These are phyloP conservation scores for Myopa testacea DNA, from an alignment of 2,888 invertebrate genomes.

Conservation along the genomic window DNA sequence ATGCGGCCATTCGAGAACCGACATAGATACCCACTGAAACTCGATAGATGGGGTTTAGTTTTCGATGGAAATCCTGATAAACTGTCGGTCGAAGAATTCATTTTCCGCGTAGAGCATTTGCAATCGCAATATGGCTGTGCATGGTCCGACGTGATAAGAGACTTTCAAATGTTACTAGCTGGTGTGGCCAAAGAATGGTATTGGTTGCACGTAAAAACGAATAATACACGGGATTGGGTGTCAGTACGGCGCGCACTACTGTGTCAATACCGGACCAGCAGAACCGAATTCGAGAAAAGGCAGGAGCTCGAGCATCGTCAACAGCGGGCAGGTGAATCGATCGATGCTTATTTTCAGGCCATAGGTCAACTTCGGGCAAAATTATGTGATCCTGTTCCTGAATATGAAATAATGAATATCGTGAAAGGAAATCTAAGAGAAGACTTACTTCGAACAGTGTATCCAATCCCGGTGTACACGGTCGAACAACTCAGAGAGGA, in stretches of 20 bases:
- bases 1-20: no score
- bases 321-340: constrained; percentile 11
- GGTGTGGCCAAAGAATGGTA: constrained; percentile 33
- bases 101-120: constrained; percentile 33
- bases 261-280: constrained; percentile 6
- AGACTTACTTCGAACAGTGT: constrained; percentile 13
- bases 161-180: constrained; percentile 31
- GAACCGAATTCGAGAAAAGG: constrained; percentile 27
- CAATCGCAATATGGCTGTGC: constrained; percentile 6
- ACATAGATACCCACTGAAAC: not conserved
- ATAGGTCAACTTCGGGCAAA: not conserved
- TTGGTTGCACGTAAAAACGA: constrained; percentile 17
- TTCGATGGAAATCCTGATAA: not conserved
- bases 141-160: constrained; percentile 12
- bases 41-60: constrained; percentile 27
- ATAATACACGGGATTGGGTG: not conserved
- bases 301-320: constrained; percentile 15
- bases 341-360: constrained; percentile 20
- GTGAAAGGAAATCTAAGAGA: constrained; percentile 21
- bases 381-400: not conserved
- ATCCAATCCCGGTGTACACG: not conserved
- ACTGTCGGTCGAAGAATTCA: constrained; percentile 31
- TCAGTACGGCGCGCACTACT: not conserved
- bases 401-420: constrained; percentile 24
- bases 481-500: constrained; percentile 13